A percentile compares a stretch with the other conserved stretches of the same genome.
These are phyloP conservation scores for Myopa testacea DNA, from an alignment of 2,888 invertebrate genomes.

Conservation along the genomic window DNA sequence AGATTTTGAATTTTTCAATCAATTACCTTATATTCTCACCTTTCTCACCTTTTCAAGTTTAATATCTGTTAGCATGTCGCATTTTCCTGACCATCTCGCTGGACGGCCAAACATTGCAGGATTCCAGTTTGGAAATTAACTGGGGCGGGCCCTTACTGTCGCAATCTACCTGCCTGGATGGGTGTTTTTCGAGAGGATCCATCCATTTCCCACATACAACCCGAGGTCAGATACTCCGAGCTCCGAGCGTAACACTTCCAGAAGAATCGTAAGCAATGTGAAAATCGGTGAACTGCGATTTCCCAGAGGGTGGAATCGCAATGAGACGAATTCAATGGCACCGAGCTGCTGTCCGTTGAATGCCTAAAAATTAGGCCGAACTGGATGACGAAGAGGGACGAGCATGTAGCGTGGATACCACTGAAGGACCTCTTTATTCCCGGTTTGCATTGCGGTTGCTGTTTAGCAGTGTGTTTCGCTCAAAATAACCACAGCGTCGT, in stretches of 20 bases:
- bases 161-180: constrained; percentile 63
- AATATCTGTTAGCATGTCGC: constrained; percentile 55
- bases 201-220: constrained; percentile 56
- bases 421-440: constrained; percentile 64
- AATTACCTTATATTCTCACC: too few relatives aligned
- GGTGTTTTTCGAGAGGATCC: constrained; percentile 66
- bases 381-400: constrained; percentile 80
- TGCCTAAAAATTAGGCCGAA: constrained; percentile 85
- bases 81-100: constrained; percentile 64
- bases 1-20: neutral
- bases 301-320: constrained; percentile 74
- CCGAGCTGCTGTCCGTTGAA: constrained; percentile 73
- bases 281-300: constrained; percentile 71
- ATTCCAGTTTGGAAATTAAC: constrained; percentile 61
- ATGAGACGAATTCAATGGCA: constrained; percentile 69
- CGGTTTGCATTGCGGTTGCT: constrained; percentile 51
- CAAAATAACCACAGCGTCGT: too few relatives aligned
- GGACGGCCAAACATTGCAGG: constrained; percentile 57
- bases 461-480: too few relatives aligned
- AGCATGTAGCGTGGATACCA: constrained; percentile 56
- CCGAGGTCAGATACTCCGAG: constrained; percentile 56
- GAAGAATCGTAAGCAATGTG: constrained; percentile 63
- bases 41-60: too few relatives aligned
- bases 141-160: constrained; percentile 67
- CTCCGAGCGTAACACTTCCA: constrained; percentile 71